Conservation (phyloP, 2,888 invertebrate genomes). For the Dendrolimus pini region DNA sequence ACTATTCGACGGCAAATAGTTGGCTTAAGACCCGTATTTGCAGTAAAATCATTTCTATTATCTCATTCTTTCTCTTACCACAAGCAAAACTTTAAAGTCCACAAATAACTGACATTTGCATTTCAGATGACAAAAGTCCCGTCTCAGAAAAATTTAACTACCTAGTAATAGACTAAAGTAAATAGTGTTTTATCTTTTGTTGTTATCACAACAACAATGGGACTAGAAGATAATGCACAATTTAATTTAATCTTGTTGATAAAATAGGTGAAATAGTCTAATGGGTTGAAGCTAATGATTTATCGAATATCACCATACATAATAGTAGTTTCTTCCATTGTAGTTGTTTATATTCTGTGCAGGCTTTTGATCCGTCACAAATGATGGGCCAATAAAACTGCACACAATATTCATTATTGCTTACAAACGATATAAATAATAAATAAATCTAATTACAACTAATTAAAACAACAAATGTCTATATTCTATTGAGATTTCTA, state of each 20-base stretch:
- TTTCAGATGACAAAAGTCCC: neutral
- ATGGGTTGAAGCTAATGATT: neutral
- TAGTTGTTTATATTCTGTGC: too few relatives aligned
- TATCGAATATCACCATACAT: too few relatives aligned
- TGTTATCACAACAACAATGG: conserved; percentile 18
- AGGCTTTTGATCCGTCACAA: too few relatives aligned
- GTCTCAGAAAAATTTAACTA: neutral
- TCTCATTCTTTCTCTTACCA: neutral
- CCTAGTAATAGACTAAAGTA: conserved; percentile 14
- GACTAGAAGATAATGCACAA: conserved; percentile 17
- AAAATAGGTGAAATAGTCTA: neutral
- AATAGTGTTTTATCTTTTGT: conserved; percentile 18
- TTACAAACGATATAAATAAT: conserved; percentile 47
- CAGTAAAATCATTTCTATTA: conserved; percentile 16
- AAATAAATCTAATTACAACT: conserved; percentile 59
- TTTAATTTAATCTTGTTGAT: conserved; percentile 17
- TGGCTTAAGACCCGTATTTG: conserved; percentile 38
- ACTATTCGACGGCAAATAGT: conserved; percentile 18
- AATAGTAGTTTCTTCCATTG: too few relatives aligned
- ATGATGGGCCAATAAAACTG: neutral
- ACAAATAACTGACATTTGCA: neutral
- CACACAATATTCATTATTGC: neutral
- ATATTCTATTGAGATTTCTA: conserved; percentile 66
- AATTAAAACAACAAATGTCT: conserved; percentile 55
- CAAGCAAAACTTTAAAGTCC: neutral